phyloP scores from a whole-genome alignment of 2,888 invertebrate species.

The Villa cingulata region DNA sequence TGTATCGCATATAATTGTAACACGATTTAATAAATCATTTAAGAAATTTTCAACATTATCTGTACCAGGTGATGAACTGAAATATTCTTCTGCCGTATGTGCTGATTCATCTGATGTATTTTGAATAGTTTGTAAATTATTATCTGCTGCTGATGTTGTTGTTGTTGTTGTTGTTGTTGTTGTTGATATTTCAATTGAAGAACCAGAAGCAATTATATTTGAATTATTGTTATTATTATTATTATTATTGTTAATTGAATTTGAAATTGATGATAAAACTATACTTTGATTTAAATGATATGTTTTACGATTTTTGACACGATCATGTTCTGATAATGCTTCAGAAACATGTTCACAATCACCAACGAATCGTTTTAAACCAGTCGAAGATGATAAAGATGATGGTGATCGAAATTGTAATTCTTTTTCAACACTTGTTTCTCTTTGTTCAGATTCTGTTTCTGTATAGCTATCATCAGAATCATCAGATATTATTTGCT shows the following conservation, averaged over 20 bases:
- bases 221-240: no score
- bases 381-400: constrained; percentile 12
- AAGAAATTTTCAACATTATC: constrained; percentile 43
- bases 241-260: no score
- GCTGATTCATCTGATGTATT: constrained; percentile 40
- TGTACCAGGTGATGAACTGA: constrained; percentile 35
- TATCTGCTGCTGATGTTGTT: constrained; percentile 17
- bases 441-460: constrained; percentile 32
- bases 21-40: constrained; percentile 44
- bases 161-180: no score
- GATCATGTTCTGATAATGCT: constrained; percentile 30
- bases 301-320: constrained; percentile 34
- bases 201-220: no score
- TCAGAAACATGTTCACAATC: constrained; percentile 33
- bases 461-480: constrained; percentile 31
- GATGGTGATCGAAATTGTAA: constrained; percentile 11
- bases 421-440: constrained; percentile 32
- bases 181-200: no score
- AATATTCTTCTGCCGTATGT: constrained; percentile 51
- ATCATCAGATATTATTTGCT: constrained; percentile 23
- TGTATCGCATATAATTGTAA: constrained; percentile 28
- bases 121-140: constrained; percentile 20
- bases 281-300: constrained; percentile 20
- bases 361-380: constrained; percentile 32
- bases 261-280: background rate